These are phyloP conservation scores for Etia nguti DNA, from an alignment of 2,113 vertebrate species.

Conservation along the genomic window DNA sequence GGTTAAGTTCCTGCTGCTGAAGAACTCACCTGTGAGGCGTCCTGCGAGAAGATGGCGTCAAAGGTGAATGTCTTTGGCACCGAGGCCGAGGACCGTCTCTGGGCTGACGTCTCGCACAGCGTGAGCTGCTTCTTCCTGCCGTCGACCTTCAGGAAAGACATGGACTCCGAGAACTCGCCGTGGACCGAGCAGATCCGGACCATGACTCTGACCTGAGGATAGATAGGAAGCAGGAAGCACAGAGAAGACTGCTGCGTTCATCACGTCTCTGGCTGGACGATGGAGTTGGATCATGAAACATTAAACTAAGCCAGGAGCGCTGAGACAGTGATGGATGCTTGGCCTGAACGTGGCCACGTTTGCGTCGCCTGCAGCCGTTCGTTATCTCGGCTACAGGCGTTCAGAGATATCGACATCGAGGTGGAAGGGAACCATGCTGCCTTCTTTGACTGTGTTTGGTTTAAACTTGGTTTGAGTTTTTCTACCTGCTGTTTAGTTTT, in stretches of 20 bases:
- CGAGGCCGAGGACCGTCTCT: constrained; percentile 63
- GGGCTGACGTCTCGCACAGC: constrained; percentile 75
- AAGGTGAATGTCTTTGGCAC: constrained; percentile 88
- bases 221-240: not conserved
- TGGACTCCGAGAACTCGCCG: constrained; percentile 79
- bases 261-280: not conserved
- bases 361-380: not conserved
- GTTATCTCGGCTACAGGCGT: not conserved
- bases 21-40: constrained; percentile 83
- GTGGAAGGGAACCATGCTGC: not conserved
- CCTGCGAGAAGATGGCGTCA: constrained; percentile 85
- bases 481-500: not conserved
- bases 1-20: not conserved
- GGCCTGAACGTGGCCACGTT: not conserved
- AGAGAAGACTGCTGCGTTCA: not conserved
- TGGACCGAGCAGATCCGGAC: constrained; percentile 82
- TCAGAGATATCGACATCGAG: not conserved
- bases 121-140: constrained; percentile 87
- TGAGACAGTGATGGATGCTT: not conserved
- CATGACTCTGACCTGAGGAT: constrained; percentile 85
- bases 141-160: constrained; percentile 87
- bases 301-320: not conserved
- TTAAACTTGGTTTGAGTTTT: not conserved
- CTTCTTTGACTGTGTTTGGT: not conserved
- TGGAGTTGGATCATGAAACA: not conserved